These are phyloP conservation scores for Zaprionus lineosus DNA, from an alignment of 2,888 invertebrate genomes.

Conservation along the genomic window DNA sequence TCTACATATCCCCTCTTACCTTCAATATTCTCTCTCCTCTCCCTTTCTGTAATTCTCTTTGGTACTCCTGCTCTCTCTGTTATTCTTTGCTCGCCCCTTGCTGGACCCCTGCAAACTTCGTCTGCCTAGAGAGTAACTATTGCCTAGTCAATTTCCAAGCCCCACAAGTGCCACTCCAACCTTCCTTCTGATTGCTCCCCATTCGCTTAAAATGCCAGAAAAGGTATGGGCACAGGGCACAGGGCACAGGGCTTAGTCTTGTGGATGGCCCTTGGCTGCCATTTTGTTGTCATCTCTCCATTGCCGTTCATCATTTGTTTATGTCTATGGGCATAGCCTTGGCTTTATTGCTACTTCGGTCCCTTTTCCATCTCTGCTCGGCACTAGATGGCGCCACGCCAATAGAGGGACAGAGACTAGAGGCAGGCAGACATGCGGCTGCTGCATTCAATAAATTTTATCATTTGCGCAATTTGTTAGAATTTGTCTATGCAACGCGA, in stretches of 20 bases:
- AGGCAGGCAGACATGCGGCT: slow-evolving; percentile 1
- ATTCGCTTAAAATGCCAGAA: background rate
- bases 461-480: background rate
- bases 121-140: too few relatives aligned
- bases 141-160: slow-evolving; percentile 51
- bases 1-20: background rate
- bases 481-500: slow-evolving; percentile 5
- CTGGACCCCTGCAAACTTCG: too few relatives aligned
- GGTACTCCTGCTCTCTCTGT: too few relatives aligned
- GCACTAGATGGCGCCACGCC: slow-evolving; percentile 49
- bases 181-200: background rate
- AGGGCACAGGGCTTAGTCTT: slow-evolving; percentile 5
- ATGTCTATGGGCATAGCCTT: slow-evolving; percentile 37
- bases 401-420: background rate
- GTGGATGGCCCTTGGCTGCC: slow-evolving; percentile 46
- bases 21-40: background rate
- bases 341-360: slow-evolving; percentile 21
- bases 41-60: background rate
- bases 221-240: too few relatives aligned
- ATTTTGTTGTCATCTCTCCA: slow-evolving; percentile 38
- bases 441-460: slow-evolving; percentile 42
- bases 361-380: slow-evolving; percentile 17
- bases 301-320: slow-evolving; percentile 33
- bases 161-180: slow-evolving; percentile 43
- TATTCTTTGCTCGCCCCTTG: too few relatives aligned